Conservation (phyloP, 2,888 invertebrate genomes). For the Tipula unca region DNA sequence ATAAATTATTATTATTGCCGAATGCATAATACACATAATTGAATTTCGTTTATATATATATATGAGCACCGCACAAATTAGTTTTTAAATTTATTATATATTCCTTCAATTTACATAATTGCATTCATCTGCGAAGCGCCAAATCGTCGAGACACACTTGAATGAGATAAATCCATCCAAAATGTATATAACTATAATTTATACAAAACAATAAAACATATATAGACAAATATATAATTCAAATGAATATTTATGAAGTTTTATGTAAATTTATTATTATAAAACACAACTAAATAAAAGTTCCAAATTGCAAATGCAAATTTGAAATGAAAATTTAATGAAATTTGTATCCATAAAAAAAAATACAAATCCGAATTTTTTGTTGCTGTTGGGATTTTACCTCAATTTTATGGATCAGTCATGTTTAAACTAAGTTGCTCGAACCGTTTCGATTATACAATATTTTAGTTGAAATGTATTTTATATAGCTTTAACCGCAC, state of each 20-base stretch:
- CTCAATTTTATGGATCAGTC: not conserved
- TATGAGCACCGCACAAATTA: not conserved
- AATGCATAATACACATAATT: not conserved
- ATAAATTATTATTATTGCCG: not conserved
- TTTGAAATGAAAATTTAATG: not conserved
- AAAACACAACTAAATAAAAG: not conserved
- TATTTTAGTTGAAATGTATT: no score
- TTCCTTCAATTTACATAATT: not conserved
- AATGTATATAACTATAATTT: not conserved
- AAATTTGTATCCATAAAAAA: not conserved
- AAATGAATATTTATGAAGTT: slow-evolving; percentile 3
- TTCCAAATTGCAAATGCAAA: not conserved
- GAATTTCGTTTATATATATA: no score
- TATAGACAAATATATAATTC: not conserved
- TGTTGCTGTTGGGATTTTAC: not conserved
- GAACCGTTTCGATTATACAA: not conserved
- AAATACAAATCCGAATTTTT: not conserved
- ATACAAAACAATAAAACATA: not conserved
- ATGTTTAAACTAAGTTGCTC: not conserved
- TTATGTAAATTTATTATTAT: not conserved
- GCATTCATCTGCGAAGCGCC: not conserved
- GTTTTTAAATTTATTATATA: not conserved
- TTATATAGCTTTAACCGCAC: no score
- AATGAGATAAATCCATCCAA: not conserved
- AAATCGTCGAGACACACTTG: not conserved